phyloP scores from a whole-genome alignment of 2,888 invertebrate genomes.

The Drosophila mulleri region DNA sequence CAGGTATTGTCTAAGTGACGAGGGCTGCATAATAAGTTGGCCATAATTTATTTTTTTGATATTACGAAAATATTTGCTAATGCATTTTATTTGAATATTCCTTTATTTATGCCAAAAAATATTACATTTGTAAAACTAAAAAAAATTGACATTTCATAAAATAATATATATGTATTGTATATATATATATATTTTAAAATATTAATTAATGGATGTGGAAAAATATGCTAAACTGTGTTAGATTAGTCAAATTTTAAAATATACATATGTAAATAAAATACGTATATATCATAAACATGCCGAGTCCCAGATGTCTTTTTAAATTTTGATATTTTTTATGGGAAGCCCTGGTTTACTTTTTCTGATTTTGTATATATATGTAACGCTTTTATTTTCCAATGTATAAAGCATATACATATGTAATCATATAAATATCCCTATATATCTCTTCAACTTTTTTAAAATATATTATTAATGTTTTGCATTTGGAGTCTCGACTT shows the following conservation, averaged over 20 bases:
- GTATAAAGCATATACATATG: not conserved
- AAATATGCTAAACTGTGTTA: not conserved
- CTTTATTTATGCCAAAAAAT: not conserved
- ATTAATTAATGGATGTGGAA: not conserved
- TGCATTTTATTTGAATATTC: not conserved
- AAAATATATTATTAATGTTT: not conserved
- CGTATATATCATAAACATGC: not conserved
- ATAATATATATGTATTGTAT: too few relatives aligned
- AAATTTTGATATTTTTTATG: not conserved
- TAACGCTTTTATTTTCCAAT: not conserved
- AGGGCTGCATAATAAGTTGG: slow-evolving; percentile 13
- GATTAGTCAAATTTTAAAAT: not conserved
- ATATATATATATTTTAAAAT: not conserved
- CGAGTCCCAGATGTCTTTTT: not conserved
- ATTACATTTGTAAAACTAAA: not conserved
- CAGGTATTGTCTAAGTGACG: slow-evolving; percentile 21
- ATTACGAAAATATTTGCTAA: not conserved
- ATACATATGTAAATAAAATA: not conserved
- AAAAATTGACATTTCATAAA: not conserved
- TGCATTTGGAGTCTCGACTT: not conserved
- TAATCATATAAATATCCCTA: too few relatives aligned
- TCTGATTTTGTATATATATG: not conserved
- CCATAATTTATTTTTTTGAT: too few relatives aligned
- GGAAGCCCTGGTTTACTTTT: not conserved
- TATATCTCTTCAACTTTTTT: not conserved